Percentiles rank a stretch among this genome's conserved stretches.
Evolutionary conservation across 1,140 invertebrate species (phyloP).

Genomic region (Eriocheir sinensis): DNA sequence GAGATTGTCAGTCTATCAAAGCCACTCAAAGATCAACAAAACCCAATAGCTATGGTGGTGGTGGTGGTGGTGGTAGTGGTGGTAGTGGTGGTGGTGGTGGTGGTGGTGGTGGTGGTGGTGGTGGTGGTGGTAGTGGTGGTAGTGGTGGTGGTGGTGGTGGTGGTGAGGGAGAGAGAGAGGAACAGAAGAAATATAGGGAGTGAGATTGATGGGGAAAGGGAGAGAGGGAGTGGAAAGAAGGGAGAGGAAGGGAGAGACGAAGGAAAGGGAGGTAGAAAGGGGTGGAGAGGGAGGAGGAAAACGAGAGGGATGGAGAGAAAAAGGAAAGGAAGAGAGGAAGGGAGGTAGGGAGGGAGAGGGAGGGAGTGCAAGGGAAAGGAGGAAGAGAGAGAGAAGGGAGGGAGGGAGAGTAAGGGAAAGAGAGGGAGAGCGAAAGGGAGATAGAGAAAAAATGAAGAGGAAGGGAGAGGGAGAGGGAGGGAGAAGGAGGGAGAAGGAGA

Average conservation of each 20-base stretch:
- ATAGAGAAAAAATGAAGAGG: no score
- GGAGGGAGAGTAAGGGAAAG: not conserved
- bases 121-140: no score
- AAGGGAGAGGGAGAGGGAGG: no score
- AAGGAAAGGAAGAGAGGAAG: not conserved
- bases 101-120: no score
- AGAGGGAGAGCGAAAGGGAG: not conserved
- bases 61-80: no score
- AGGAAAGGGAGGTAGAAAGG: not conserved
- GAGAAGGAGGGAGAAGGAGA: no score
- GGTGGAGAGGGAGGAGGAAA: not conserved
- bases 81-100: no score
- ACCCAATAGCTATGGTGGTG: no score
- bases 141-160: no score
- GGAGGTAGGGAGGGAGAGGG: not conserved
- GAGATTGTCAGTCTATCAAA: not conserved
- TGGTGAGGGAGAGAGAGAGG: not conserved
- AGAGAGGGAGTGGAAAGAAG: not conserved
- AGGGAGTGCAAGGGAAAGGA: not conserved
- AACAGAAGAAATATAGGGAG: not conserved
- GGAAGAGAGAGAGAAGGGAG: not conserved
- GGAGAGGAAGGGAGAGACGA: no score
- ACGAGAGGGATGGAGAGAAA: not conserved
- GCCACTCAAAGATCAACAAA: no score
- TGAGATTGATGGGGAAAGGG: not conserved